Base-by-base conservation (phyloP, 1,140 invertebrate species). In the Drosophila takahashii region DNA sequence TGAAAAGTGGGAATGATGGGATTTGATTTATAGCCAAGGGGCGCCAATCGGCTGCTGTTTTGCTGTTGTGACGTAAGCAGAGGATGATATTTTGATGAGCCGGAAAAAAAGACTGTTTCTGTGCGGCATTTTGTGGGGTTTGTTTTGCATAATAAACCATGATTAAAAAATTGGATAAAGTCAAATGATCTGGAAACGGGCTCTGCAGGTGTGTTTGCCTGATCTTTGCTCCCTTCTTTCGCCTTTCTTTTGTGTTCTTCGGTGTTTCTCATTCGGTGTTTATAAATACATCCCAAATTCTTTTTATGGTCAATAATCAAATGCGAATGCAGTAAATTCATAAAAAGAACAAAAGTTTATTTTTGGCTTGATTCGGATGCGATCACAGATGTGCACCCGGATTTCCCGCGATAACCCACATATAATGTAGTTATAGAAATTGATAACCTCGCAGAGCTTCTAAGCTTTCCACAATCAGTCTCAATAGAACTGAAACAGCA, bases 31-130 rank as follows among this genome's bases (percentile, higher is more conserved):
- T 70, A 18, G 66, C 42, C 66, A 27, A 57, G 42, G 34, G 67
- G 67, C 67, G 67, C 67, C 67, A 57, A 70, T 70, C 67, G 64
- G 67, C 67, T 70, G 67, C 67, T 69, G 66, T 70, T 70, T 56
- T 37, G 39, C 39, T 29, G 32, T 2, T 48, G 51, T 70, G 67
- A 70, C 67, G 65, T 57, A 57, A 70, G 64, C 65, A 7, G 42
- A 32, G 64, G 50, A 67, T 70, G 67, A 70, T 57, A 36, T 57
- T 69, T 27, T 57, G 51, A 70, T 44, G 27, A 61, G 36, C 57
- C 42, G 34, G 27, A 29, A n/a, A 16, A 16, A 50, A 50, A 13
- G 62, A 44, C 27, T 71, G 42, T 67, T 39, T 56, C 32, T 39
- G 32, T 37, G 48, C 26, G 26, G 36, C n/a, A 16, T 26, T 29